These are phyloP conservation scores for Drosophila sulfurigaster DNA, from an alignment of 1,140 invertebrate genomes.

Conservation along the genomic window DNA sequence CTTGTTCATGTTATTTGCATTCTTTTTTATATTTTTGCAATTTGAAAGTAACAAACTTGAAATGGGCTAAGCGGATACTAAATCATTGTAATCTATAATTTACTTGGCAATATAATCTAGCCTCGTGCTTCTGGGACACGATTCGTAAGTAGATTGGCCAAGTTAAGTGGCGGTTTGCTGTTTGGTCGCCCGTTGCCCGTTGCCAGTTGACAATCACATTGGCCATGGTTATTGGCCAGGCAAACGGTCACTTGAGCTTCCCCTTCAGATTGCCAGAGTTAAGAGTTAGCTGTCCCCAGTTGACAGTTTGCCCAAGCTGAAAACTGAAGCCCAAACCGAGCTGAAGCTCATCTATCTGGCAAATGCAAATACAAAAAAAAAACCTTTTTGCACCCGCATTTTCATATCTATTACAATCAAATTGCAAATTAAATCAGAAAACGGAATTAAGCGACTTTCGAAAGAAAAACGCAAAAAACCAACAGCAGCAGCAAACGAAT, in stretches of 20 bases:
- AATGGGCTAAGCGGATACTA: neutral
- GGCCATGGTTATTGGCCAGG: slow-evolving; percentile 45
- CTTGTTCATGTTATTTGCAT: neutral
- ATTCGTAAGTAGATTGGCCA: slow-evolving; percentile 1
- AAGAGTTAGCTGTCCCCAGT: slow-evolving; percentile 38
- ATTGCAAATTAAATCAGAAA: slow-evolving; percentile 79
- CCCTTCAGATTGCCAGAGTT: slow-evolving; percentile 5
- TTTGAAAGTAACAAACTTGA: neutral
- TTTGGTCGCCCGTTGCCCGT: slow-evolving; percentile 51
- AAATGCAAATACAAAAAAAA: neutral
- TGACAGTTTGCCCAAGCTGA: slow-evolving; percentile 14
- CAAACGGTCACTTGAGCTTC: slow-evolving; percentile 29
- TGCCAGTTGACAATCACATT: slow-evolving; percentile 72
- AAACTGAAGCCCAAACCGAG: neutral
- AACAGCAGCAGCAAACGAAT: neutral
- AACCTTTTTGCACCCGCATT: slow-evolving; percentile 57
- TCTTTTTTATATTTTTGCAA: neutral
- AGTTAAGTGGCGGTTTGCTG: slow-evolving; percentile 4
- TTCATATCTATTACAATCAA: slow-evolving; percentile 80
- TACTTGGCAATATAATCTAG: slow-evolving; percentile 16
- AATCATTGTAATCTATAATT: slow-evolving; percentile 26
- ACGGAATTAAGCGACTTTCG: slow-evolving; percentile 40
- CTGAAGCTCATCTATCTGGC: slow-evolving; percentile 20
- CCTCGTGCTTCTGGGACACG: slow-evolving; percentile 9
- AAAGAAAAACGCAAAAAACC: slow-evolving; percentile 17